Evolutionary conservation across 2,888 invertebrate genomes (phyloP).

Genomic region (Crocallis elinguaria): DNA sequence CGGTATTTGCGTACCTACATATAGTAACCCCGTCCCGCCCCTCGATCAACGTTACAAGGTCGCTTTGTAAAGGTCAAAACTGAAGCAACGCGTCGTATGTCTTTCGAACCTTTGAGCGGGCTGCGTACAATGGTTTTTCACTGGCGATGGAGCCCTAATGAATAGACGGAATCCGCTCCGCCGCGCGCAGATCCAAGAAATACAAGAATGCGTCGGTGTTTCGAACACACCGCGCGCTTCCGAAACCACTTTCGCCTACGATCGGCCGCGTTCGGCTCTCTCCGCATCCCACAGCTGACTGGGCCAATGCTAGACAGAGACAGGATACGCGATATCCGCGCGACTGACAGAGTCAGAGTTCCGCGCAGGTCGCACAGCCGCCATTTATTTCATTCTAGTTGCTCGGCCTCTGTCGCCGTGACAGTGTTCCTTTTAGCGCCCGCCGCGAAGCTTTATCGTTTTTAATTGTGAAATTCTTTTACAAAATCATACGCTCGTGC

Average conservation of each 20-base stretch:
- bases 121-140: constrained; percentile 24
- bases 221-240: constrained; percentile 60
- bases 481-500: constrained; percentile 66
- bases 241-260: constrained; percentile 78
- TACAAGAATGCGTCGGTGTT: constrained; percentile 61
- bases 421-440: constrained; percentile 69
- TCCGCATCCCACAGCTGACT: constrained; percentile 82
- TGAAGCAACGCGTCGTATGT: constrained; percentile 19
- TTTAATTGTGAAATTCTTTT: constrained; percentile 74
- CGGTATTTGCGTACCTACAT: background rate
- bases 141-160: constrained; percentile 42
- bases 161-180: constrained; percentile 42
- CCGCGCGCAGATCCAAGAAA: constrained; percentile 46
- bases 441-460: constrained; percentile 68
- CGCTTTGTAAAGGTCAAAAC: constrained; percentile 27
- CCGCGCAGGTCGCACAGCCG: constrained; percentile 72
- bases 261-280: constrained; percentile 68
- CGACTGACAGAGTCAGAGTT: constrained; percentile 54
- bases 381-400: constrained; percentile 80
- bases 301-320: constrained; percentile 64
- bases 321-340: constrained; percentile 38
- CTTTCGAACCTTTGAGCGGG: constrained; percentile 23
- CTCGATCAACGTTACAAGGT: constrained; percentile 10
- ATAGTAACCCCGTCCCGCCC: background rate
- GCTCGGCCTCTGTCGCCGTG: constrained; percentile 74